Evolutionary conservation across 2,113 vertebrate species (phyloP).

Genomic region (Butastur rufipennis): DNA sequence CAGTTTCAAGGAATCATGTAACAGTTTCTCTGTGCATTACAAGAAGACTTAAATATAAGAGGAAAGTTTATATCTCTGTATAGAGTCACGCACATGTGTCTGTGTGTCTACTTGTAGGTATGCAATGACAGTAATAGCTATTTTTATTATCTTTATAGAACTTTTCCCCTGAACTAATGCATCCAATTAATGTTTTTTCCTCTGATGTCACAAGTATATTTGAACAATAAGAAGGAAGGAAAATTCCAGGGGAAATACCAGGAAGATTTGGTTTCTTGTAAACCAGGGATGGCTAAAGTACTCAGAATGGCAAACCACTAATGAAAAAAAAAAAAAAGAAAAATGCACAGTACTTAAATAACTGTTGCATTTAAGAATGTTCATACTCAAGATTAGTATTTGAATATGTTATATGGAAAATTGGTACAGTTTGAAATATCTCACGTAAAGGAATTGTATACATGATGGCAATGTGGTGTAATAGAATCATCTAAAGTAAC

Average conservation of each 20-base stretch:
- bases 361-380: neutral
- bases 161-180: neutral
- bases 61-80: neutral
- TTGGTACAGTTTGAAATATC: neutral
- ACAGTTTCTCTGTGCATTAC: neutral
- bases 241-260: neutral
- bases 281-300: neutral
- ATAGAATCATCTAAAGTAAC: constrained; percentile 36
- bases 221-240: neutral
- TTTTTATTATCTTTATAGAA: neutral
- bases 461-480: neutral
- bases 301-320: neutral
- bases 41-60: neutral
- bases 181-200: neutral
- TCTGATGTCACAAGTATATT: neutral
- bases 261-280: neutral
- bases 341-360: neutral
- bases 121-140: neutral
- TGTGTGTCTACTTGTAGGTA: neutral
- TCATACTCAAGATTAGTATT: neutral
- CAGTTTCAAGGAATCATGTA: neutral
- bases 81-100: neutral
- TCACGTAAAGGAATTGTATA: neutral
- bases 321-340: neutral
- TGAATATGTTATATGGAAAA: neutral